Base-by-base conservation (phyloP, 1,140 invertebrate species). In the Heterodera schachtii region DNA sequence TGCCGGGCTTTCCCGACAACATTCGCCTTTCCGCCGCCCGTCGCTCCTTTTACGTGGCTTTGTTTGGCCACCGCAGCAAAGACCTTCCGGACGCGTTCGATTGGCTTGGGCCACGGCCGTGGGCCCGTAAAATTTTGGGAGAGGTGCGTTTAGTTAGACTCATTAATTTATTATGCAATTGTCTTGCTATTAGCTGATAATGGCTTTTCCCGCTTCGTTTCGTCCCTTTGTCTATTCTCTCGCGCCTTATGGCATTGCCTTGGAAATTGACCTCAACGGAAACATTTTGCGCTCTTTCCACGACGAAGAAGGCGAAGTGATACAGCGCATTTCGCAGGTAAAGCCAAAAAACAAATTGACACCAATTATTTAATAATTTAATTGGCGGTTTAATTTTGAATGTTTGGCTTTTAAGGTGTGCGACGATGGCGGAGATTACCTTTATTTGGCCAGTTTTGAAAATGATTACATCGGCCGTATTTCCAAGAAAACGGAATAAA, bases 1-100 rank as follows among this genome's bases (percentile, higher is more conserved):
- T 91, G 41, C 90, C 90, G 43, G 90, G 90, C 60, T 90, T 90
- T 75, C 90, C 90, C 44, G 90, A 91, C 80, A 91, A 91, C 81
- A 90, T 91, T 70, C 86, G 90, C 69, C 81, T 86, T 3, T 89
- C 90, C 52, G 86, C 84, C 70, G 73, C 79, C 67, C 90, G 91
- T 8, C 49, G 43, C 16, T 89, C 79, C 44, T 75, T 87, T 75
- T 88, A 85, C 81, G 81, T 87, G 31, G 84, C 80, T 9, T n/a
- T 85, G 44, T 76, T 82, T 52, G 76, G 67, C 44, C 44, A 67
- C 49, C 21, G 84, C 70, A 49, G 46, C 47, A 31, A 44, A 46
- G 75, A 67, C 16, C 31, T 57, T 21, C 66, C 88, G 11, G 19
- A 49, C 49, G 85, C 69, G 11, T 49, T 90, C 84, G 86, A 90